Conservation (phyloP, 2,113 vertebrate genomes). For the Mastomys coucha region DNA sequence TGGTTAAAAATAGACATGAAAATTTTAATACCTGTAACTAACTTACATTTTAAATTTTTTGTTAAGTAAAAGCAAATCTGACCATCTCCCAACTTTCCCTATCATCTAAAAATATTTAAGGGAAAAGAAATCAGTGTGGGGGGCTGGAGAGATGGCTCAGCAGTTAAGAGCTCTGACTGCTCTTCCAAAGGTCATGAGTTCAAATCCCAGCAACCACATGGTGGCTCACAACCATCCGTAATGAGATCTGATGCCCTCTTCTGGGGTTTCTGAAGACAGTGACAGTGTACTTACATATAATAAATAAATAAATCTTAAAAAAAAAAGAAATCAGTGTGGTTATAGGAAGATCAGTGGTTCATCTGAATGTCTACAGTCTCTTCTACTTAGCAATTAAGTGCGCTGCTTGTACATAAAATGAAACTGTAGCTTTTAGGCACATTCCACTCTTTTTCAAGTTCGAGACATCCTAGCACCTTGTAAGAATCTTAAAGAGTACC, state of each 20-base stretch:
- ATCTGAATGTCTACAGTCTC: not conserved
- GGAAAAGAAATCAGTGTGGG: not conserved
- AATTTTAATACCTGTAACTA: not conserved
- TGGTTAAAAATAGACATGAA: constrained; percentile 10
- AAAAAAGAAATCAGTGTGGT: not conserved
- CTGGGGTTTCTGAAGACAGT: no score
- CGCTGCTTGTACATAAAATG: not conserved
- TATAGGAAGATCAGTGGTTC: not conserved
- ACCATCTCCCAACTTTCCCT: not conserved
- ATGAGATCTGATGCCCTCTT: no score
- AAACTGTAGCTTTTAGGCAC: not conserved
- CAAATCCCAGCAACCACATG: no score
- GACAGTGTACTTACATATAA: no score
- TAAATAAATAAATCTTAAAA: no score
- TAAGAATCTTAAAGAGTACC: not conserved
- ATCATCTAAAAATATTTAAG: not conserved
- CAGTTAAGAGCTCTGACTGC: no score
- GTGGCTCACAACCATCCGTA: no score
- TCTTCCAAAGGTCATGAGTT: no score
- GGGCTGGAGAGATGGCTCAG: no score
- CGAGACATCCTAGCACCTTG: not conserved
- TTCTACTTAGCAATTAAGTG: not conserved
- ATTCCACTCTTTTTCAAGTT: not conserved
- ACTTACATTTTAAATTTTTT: constrained; percentile 18
- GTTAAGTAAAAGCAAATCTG: not conserved